Conservation (phyloP, 2,888 invertebrate species). For the Tetramorium bicarinatum region DNA sequence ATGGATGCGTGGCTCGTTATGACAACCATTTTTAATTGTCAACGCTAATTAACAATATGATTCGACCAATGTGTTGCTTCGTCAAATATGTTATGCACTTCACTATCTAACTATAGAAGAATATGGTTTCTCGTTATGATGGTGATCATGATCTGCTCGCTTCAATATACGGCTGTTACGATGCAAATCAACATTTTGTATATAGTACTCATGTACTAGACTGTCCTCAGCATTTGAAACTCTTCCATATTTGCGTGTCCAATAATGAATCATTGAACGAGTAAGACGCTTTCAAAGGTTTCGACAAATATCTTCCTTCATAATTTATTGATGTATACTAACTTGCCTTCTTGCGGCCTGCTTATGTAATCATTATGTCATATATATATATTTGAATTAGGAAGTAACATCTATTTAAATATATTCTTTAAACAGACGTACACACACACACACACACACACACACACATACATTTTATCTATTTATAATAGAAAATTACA, state of each 20-base stretch:
- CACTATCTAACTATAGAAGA: constrained; percentile 28
- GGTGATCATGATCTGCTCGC: background rate
- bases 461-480: background rate
- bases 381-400: constrained; percentile 12
- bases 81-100: constrained; percentile 54
- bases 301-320: background rate
- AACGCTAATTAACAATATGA: constrained; percentile 63
- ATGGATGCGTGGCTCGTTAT: constrained; percentile 41
- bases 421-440: background rate
- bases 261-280: background rate
- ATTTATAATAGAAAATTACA: background rate
- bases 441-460: too few relatives aligned
- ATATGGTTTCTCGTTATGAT: constrained; percentile 27
- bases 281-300: constrained; percentile 7
- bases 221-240: constrained; percentile 6
- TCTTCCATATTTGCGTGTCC: background rate
- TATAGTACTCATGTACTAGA: background rate
- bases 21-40: constrained; percentile 59
- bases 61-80: constrained; percentile 82
- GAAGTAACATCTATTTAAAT: background rate
- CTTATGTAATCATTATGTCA: background rate
- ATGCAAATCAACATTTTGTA: background rate
- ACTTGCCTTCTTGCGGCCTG: background rate
- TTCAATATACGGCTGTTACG: background rate
- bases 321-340: background rate